These are phyloP conservation scores for Corticium candelabrum DNA, from an alignment of 37 sponge, comb jelly and placozoan genomes.

Conservation along the genomic window DNA sequence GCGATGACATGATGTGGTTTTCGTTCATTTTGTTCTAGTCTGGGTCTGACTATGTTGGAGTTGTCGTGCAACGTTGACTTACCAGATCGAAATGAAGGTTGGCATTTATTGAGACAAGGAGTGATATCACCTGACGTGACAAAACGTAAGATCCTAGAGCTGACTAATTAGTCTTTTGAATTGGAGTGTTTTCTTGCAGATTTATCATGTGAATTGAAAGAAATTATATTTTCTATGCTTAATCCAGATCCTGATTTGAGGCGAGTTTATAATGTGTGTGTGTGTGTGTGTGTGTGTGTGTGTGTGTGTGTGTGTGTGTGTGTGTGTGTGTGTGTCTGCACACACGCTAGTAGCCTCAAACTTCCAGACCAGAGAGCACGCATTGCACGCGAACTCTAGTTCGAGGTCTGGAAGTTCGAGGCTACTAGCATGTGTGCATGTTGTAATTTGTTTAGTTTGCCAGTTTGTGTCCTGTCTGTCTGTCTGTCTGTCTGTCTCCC, in stretches of 20 bases:
- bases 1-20: too few relatives aligned
- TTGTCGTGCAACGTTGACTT: conserved; percentile 70
- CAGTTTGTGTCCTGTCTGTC: too few relatives aligned
- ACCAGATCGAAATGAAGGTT: conserved; percentile 34
- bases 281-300: too few relatives aligned
- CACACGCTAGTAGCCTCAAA: too few relatives aligned
- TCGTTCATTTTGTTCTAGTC: conserved; percentile 28
- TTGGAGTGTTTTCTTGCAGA: conserved; percentile 6
- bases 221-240: conserved; percentile 9
- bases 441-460: too few relatives aligned
- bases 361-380: too few relatives aligned
- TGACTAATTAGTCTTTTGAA: background rate
- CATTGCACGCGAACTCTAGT: too few relatives aligned
- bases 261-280: background rate
- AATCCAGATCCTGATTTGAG: background rate
- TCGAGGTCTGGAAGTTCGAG: too few relatives aligned
- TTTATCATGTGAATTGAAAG: conserved; percentile 16
- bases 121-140: conserved; percentile 38
- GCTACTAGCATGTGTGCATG: too few relatives aligned
- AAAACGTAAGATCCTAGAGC: conserved; percentile 14
- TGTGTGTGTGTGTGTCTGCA: too few relatives aligned
- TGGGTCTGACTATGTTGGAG: conserved; percentile 77
- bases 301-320: too few relatives aligned
- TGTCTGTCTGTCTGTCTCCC: too few relatives aligned
- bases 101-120: conserved; percentile 63